Conservation (phyloP, 37 sponge, comb jelly and placozoan genomes). For the Beroe ovata region DNA sequence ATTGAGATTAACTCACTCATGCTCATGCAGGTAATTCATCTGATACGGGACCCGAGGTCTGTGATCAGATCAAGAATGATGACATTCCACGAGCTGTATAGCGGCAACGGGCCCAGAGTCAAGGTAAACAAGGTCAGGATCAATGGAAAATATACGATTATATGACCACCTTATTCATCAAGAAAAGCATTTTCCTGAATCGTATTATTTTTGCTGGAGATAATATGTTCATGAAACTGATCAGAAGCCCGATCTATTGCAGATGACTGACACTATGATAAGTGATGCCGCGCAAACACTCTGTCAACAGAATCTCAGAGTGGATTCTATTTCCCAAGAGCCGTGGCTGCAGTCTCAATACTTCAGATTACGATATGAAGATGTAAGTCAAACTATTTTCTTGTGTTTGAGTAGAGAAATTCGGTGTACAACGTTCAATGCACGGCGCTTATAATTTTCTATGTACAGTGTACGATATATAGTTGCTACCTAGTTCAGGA, state of each 20-base stretch:
- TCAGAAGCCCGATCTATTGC: too few species aligned
- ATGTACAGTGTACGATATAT: too few species aligned
- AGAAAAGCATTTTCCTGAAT: too few species aligned
- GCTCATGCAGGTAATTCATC: constrained; percentile 44
- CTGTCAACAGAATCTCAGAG: not conserved
- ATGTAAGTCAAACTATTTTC: constrained; percentile 16
- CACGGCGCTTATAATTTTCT: too few species aligned
- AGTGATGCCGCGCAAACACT: not conserved
- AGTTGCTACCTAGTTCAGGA: too few species aligned
- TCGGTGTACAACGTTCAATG: not conserved
- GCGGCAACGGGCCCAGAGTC: not conserved
- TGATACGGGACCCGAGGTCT: constrained; percentile 30
- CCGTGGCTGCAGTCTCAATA: not conserved
- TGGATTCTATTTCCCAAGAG: not conserved
- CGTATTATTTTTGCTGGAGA: too few species aligned
- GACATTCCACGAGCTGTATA: constrained; percentile 36
- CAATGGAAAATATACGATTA: too few species aligned
- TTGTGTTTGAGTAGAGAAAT: too few species aligned
- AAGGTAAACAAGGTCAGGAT: too few species aligned
- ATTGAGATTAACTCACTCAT: too few species aligned
- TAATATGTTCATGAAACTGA: too few species aligned
- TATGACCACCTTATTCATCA: too few species aligned
- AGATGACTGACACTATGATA: not conserved
- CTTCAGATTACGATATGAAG: constrained; percentile 11
- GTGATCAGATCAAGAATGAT: constrained; percentile 43